These are phyloP conservation scores for Sympetrum striolatum DNA, from an alignment of 2,888 invertebrate species.

Conservation along the genomic window DNA sequence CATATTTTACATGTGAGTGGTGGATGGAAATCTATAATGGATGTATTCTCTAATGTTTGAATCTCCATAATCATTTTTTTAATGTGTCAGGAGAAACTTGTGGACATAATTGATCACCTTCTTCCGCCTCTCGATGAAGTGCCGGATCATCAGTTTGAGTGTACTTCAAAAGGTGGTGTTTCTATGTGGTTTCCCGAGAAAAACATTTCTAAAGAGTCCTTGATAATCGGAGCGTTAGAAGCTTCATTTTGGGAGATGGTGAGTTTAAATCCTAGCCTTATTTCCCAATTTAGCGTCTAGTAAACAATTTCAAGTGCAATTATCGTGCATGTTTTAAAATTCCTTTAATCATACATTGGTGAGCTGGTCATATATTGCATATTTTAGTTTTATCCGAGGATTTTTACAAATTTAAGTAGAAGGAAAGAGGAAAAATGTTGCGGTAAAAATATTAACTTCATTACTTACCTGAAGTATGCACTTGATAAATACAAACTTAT, in stretches of 20 bases:
- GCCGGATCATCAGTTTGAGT: conserved; percentile 48
- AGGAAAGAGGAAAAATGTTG: no score
- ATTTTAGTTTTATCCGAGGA: no score
- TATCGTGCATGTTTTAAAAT: background rate
- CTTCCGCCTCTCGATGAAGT: conserved; percentile 54
- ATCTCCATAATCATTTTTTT: background rate
- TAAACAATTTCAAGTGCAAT: background rate
- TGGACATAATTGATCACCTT: conserved; percentile 66
- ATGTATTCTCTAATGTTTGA: background rate
- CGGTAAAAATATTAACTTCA: no score
- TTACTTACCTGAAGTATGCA: no score
- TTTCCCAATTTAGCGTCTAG: background rate
- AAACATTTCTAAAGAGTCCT: conserved; percentile 65
- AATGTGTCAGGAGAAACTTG: conserved; percentile 65
- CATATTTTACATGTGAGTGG: conserved; percentile 73
- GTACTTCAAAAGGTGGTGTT: conserved; percentile 44
- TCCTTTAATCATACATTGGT: no score
- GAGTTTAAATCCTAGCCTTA: conserved; percentile 46
- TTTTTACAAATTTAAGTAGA: no score
- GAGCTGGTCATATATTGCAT: no score
- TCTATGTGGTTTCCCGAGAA: conserved; percentile 54
- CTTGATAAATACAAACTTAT: no score
- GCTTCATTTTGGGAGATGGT: conserved; percentile 78
- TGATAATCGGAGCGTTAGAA: conserved; percentile 81
- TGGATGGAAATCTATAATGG: conserved; percentile 12